phyloP scores from a whole-genome alignment of 2,113 vertebrate species.

The Abramis brama region DNA sequence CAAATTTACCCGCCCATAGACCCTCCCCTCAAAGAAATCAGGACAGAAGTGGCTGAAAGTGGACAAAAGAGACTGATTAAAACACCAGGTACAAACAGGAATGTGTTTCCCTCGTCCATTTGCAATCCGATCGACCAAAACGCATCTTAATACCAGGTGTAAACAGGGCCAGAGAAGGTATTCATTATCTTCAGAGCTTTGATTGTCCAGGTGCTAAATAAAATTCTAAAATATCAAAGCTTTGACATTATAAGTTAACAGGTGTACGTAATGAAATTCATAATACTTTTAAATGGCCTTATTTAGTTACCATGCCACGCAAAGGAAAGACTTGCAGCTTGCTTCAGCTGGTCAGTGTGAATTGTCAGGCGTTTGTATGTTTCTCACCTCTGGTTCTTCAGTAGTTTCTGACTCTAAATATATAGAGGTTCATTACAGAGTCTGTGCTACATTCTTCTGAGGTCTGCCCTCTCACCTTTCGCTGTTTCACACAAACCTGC shows the following conservation, averaged over 20 bases:
- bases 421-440: slow-evolving; percentile 47
- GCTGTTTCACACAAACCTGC: neutral
- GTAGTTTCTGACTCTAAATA: slow-evolving; percentile 47
- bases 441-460: slow-evolving; percentile 49
- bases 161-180: neutral
- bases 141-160: no score
- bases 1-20: no score
- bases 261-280: neutral
- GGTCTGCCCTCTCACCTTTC: slow-evolving; percentile 23
- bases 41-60: no score
- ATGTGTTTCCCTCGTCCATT: no score
- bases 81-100: no score
- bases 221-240: neutral
- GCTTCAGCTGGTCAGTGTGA: neutral
- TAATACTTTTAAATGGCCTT: neutral
- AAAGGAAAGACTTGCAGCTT: neutral
- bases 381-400: neutral
- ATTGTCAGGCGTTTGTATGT: neutral
- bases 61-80: no score
- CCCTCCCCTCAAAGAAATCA: no score
- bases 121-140: no score
- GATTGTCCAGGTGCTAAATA: neutral
- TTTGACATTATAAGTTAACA: neutral
- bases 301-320: neutral
- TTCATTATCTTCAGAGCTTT: neutral